Percentiles rank a stretch among this genome's conserved stretches.
These are phyloP conservation scores for Herminia tarsipennalis DNA, from an alignment of 2,888 invertebrate species.

Conservation along the genomic window DNA sequence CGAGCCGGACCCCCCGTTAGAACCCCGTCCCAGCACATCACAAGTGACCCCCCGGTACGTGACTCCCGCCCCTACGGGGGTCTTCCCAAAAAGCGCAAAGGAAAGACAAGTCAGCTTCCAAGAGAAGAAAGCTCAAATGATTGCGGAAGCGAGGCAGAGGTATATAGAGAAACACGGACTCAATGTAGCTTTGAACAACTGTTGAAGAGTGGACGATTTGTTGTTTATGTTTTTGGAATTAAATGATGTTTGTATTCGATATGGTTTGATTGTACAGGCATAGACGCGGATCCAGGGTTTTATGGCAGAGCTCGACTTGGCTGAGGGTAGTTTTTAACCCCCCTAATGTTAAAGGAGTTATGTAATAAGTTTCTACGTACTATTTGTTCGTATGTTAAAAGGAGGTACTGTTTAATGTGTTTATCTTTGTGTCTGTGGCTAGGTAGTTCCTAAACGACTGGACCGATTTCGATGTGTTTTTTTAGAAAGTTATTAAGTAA, in stretches of 20 bases:
- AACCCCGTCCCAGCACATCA: slow-evolving; percentile 31
- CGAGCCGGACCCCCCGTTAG: slow-evolving; percentile 45
- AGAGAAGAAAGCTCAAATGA: slow-evolving; percentile 91
- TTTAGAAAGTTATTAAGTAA: too few species aligned
- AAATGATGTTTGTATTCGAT: slow-evolving; percentile 15
- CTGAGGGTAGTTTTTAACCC: too few species aligned
- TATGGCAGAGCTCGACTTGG: too few species aligned
- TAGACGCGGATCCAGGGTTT: neutral
- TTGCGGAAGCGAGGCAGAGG: slow-evolving; percentile 90
- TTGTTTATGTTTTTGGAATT: slow-evolving; percentile 39
- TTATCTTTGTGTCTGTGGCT: too few species aligned
- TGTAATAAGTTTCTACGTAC: too few species aligned
- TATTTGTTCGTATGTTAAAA: too few species aligned
- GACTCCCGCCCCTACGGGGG: slow-evolving; percentile 62
- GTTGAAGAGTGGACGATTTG: slow-evolving; percentile 42
- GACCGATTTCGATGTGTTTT: too few species aligned
- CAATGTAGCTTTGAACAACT: slow-evolving; percentile 57
- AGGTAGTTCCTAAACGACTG: too few species aligned
- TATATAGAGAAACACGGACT: slow-evolving; percentile 92
- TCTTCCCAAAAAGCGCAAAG: slow-evolving; percentile 84
- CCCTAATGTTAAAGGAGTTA: too few species aligned
- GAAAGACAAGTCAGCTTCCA: slow-evolving; percentile 91
- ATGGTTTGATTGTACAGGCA: slow-evolving; percentile 6
- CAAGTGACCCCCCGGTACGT: slow-evolving; percentile 53
- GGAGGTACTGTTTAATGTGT: too few species aligned